Evolutionary conservation across 1,140 invertebrate species (phyloP).

Genomic region (Bombyx mori): ASM3026992v2 NC_085111.1:5484501-5485000

Average conservation of each 20-base stretch:
- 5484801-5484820: not conserved
- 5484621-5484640: not conserved
- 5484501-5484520: too few relatives aligned
- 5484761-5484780: conserved; percentile 38
- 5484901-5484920: conserved; percentile 44
- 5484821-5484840: not conserved
- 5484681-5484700: conserved; percentile 28
- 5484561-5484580: too few relatives aligned
- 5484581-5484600: too few relatives aligned
- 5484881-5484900: conserved; percentile 38
- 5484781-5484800: conserved; percentile 38
- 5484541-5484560: too few relatives aligned
- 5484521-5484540: too few relatives aligned
- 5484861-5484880: conserved; percentile 45
- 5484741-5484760: conserved; percentile 35
- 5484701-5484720: conserved; percentile 25
- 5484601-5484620: not conserved
- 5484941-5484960: not conserved
- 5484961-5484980: not conserved
- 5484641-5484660: conserved; percentile 14
- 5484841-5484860: conserved; percentile 1
- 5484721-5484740: conserved; percentile 40
- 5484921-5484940: conserved; percentile 2
- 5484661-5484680: conserved; percentile 31
- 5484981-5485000: not conserved